phyloP scores from a whole-genome alignment of 1,140 invertebrate species.

The Mactra quadrangularis region DNA sequence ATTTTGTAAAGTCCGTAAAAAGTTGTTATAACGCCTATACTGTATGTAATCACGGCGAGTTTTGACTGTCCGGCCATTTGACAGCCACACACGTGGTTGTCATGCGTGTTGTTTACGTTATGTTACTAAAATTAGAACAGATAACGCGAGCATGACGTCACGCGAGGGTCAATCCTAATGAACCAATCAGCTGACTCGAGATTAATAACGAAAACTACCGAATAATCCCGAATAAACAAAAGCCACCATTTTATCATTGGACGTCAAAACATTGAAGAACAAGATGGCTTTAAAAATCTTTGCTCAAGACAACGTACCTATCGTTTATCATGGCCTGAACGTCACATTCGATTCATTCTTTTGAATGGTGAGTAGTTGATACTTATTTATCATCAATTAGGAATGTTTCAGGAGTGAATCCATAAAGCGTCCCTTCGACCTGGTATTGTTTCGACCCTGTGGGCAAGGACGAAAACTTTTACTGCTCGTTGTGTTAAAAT shows the following conservation, averaged over 20 bases:
- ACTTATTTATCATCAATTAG: no score
- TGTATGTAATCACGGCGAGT: neutral
- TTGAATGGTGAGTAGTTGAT: no score
- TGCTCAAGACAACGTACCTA: conserved; percentile 36
- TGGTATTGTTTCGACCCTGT: no score
- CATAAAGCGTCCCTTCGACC: no score
- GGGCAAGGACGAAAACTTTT: no score
- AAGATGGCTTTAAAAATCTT: conserved; percentile 46
- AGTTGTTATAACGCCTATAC: conserved; percentile 6
- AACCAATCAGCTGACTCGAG: neutral
- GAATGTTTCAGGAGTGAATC: no score
- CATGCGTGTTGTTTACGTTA: conserved; percentile 7
- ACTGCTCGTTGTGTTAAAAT: no score
- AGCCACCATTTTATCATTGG: neutral
- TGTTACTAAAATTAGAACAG: conserved; percentile 31
- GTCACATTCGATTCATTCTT: no score
- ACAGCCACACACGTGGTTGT: conserved; percentile 28
- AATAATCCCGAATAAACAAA: neutral
- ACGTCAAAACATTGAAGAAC: neutral
- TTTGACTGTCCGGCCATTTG: conserved; percentile 9
- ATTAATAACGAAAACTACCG: neutral
- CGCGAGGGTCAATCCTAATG: neutral
- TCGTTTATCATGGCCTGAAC: conserved; percentile 35
- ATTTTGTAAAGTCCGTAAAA: conserved; percentile 25
- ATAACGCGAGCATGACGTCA: neutral